These are phyloP conservation scores for Trichopoda pennipes DNA, from an alignment of 2,888 invertebrate genomes.

Conservation along the genomic window DNA sequence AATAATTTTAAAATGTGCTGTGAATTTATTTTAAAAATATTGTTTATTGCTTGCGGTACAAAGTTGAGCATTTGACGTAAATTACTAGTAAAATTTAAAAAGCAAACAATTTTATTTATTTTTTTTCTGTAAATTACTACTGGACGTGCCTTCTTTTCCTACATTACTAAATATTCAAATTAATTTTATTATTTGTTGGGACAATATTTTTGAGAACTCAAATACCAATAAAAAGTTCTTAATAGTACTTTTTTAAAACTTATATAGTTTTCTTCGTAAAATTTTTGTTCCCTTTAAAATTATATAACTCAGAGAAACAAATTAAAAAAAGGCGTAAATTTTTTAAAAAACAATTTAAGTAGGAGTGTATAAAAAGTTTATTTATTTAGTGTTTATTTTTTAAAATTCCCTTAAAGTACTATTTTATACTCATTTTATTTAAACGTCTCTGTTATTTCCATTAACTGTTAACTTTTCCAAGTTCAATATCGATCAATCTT, in stretches of 20 bases:
- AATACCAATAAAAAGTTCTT: too few species aligned
- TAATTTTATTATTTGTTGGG: neutral
- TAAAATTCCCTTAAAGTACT: neutral
- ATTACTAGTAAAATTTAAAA: slow-evolving; percentile 26
- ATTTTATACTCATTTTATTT: neutral
- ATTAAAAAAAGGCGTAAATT: too few species aligned
- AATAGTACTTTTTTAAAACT: too few species aligned
- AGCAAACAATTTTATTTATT: slow-evolving; percentile 52
- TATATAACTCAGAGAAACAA: too few species aligned
- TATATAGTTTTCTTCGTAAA: too few species aligned
- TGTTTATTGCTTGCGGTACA: slow-evolving; percentile 26
- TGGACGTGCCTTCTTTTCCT: slow-evolving; percentile 42
- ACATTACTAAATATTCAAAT: neutral
- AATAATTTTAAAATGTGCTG: neutral
- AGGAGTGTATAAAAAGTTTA: too few species aligned
- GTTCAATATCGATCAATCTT: slow-evolving; percentile 49
- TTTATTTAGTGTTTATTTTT: neutral
- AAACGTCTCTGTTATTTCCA: neutral
- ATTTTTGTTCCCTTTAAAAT: too few species aligned
- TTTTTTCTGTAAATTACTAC: neutral
- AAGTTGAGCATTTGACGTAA: slow-evolving; percentile 49
- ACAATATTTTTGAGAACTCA: neutral
- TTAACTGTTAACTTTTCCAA: slow-evolving; percentile 22
- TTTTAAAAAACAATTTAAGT: too few species aligned
- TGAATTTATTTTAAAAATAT: slow-evolving; percentile 7